A percentile compares a stretch with the other conserved stretches of the same genome.
These are phyloP conservation scores for Vesta saturnalis DNA, from an alignment of 2,888 invertebrate genomes.

Conservation along the genomic window DNA sequence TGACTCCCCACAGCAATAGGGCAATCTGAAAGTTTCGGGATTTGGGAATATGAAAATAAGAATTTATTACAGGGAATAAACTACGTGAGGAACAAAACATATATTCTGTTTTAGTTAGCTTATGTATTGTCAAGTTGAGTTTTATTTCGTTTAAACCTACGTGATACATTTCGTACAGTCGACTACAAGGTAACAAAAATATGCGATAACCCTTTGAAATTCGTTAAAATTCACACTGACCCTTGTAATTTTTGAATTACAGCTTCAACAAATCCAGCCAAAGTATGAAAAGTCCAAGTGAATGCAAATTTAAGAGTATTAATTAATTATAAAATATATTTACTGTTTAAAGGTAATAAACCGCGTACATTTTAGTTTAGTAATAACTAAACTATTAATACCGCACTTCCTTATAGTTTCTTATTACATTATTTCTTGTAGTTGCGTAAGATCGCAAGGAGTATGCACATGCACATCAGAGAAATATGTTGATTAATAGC, in stretches of 20 bases:
- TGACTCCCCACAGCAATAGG: slow-evolving; percentile 48
- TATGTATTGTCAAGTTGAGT: slow-evolving; percentile 18
- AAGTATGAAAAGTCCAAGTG: background rate
- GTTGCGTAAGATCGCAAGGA: slow-evolving; percentile 43
- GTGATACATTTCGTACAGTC: background rate
- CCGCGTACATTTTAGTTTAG: background rate
- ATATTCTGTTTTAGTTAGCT: slow-evolving; percentile 23
- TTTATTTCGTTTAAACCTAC: slow-evolving; percentile 2
- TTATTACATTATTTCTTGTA: slow-evolving; percentile 48
- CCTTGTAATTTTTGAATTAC: too few relatives aligned
- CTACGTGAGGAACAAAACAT: slow-evolving; percentile 39
- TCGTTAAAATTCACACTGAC: background rate
- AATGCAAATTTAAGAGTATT: background rate
- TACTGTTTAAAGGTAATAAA: slow-evolving; percentile 3
- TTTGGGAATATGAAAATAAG: slow-evolving; percentile 53
- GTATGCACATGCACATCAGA: slow-evolving; percentile 53
- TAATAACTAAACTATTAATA: slow-evolving; percentile 25
- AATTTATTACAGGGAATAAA: slow-evolving; percentile 42
- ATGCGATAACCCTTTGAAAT: background rate
- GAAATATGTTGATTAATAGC: slow-evolving; percentile 60
- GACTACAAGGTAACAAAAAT: background rate
- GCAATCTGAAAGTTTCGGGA: slow-evolving; percentile 47
- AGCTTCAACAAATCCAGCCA: too few relatives aligned
- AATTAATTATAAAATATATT: background rate
- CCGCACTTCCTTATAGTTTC: slow-evolving; percentile 53